phyloP scores from a whole-genome alignment of 1,140 invertebrate species.

The Meloidogyne exigua region DNA sequence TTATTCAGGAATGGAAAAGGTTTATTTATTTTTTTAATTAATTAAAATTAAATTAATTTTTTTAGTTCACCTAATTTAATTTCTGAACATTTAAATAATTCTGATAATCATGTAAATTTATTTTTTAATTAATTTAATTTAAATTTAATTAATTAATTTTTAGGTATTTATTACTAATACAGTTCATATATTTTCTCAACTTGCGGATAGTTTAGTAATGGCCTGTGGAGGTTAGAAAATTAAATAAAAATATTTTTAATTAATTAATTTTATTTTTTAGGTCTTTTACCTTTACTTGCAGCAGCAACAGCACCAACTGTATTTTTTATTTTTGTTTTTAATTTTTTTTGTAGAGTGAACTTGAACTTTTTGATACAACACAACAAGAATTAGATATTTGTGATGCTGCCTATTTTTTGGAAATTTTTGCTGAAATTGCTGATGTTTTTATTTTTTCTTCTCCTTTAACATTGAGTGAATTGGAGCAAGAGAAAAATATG shows the following conservation, averaged over 20 bases:
- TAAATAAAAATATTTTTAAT: not conserved
- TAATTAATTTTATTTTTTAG: not conserved
- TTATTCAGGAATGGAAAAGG: constrained; percentile 87
- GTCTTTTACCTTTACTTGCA: constrained; percentile 88
- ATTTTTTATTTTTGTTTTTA: constrained; percentile 69
- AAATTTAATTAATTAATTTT: constrained; percentile 69
- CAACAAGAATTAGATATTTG: constrained; percentile 92
- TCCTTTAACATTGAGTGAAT: constrained; percentile 87
- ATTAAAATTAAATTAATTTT: constrained; percentile 14
- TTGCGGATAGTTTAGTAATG: constrained; percentile 97
- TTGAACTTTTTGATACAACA: constrained; percentile 95
- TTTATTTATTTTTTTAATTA: constrained; percentile 58
- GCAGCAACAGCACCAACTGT: constrained; percentile 97
- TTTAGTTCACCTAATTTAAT: constrained; percentile 81
- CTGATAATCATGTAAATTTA: constrained; percentile 74
- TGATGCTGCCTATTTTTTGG: constrained; percentile 91
- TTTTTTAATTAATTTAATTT: constrained; percentile 77
- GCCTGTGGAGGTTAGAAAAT: constrained; percentile 79
- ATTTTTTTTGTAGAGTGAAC: constrained; percentile 76
- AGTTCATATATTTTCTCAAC: constrained; percentile 95
- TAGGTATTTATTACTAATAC: constrained; percentile 99
- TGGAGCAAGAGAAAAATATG: constrained; percentile 98
- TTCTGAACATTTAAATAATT: constrained; percentile 95
- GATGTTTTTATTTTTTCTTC: constrained; percentile 97
- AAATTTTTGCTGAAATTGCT: constrained; percentile 93